phyloP scores from a whole-genome alignment of 2,888 invertebrate species.

The Phyllotreta cruciferae region DNA sequence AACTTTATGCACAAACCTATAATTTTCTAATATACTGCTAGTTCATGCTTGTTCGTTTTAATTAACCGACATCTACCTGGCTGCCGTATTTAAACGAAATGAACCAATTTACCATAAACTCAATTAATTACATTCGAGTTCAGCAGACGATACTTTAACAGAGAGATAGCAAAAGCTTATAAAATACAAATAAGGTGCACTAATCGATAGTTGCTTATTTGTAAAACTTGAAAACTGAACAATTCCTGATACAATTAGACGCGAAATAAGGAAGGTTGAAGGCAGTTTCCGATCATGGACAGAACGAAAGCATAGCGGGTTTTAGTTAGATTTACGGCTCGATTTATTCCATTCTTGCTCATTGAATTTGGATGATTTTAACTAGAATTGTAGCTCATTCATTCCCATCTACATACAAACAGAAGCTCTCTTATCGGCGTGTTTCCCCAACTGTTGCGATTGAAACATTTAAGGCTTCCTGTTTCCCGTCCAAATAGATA shows the following conservation, averaged over 20 bases:
- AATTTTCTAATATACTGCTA: background rate
- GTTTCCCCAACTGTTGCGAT: slow-evolving; percentile 1
- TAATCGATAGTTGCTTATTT: slow-evolving; percentile 6
- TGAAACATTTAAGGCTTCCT: slow-evolving; percentile 12
- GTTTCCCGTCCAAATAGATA: slow-evolving; percentile 15
- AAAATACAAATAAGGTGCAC: background rate
- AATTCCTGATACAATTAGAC: slow-evolving; percentile 9
- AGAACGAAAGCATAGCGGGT: no score
- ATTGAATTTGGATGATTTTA: no score
- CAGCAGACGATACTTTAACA: background rate
- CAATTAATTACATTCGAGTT: background rate
- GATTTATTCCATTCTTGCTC: no score
- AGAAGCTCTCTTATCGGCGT: slow-evolving; percentile 6
- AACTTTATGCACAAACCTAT: no score
- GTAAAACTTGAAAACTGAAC: slow-evolving; percentile 11
- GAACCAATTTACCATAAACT: slow-evolving; percentile 7
- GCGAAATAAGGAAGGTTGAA: slow-evolving; percentile 1
- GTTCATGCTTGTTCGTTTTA: background rate
- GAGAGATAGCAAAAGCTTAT: slow-evolving; percentile 1
- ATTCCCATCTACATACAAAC: no score
- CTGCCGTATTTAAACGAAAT: slow-evolving; percentile 1
- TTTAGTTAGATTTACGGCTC: no score
- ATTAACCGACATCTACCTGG: background rate
- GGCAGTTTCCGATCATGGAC: no score
- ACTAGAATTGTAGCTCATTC: no score